Conservation (phyloP, 2,797 vertebrate species). For the Sebastes ruberrimus region DNA sequence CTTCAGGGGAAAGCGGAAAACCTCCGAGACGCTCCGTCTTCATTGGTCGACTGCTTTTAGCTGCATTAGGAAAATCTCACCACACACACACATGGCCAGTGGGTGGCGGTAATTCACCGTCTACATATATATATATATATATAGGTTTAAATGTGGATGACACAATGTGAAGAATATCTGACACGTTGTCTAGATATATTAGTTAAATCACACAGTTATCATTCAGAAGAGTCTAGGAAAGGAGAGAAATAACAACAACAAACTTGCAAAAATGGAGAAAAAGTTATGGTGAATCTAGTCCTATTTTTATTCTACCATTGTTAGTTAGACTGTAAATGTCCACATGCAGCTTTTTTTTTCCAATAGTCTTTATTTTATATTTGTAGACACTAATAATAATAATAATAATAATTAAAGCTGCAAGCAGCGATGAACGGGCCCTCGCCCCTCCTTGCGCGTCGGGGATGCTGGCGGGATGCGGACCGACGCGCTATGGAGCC, state of each 20-base stretch:
- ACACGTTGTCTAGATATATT: neutral
- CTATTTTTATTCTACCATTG: too few species aligned
- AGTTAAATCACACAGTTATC: neutral
- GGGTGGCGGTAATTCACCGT: neutral
- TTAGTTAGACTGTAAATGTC: too few species aligned
- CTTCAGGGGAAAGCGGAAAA: slow-evolving; percentile 77
- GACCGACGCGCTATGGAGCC: too few species aligned
- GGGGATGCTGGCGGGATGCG: too few species aligned
- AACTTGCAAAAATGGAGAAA: neutral
- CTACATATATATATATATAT: neutral
- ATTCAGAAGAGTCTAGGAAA: neutral
- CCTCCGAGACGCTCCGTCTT: slow-evolving; percentile 50
- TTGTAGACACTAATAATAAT: too few species aligned
- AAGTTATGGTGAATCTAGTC: neutral
- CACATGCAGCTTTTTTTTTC: too few species aligned
- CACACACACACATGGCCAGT: neutral
- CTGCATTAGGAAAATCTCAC: neutral
- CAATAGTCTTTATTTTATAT: too few species aligned
- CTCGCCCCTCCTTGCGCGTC: too few species aligned
- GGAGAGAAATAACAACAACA: neutral
- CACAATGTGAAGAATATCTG: too few species aligned
- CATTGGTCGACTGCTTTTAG: slow-evolving; percentile 67
- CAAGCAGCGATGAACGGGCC: too few species aligned
- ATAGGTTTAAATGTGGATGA: neutral
- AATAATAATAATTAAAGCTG: too few species aligned